Percentiles rank a stretch among this genome's conserved stretches.
Conservation (phyloP, 2,797 vertebrate genomes). For the Myotis pilosus region DNA sequence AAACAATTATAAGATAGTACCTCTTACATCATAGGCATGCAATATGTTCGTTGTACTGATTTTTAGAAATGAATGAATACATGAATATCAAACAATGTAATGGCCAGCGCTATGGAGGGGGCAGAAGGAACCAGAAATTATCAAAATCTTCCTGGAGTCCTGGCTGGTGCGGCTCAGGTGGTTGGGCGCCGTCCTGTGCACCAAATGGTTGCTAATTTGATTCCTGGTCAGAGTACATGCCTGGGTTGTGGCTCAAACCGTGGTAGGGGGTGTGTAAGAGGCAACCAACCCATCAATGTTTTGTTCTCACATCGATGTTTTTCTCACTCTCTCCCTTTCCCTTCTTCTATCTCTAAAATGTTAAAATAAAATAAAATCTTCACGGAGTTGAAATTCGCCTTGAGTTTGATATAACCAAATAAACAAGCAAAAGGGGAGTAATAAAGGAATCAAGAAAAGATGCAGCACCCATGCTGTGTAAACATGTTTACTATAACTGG, state of each 20-base stretch:
- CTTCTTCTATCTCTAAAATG: background rate
- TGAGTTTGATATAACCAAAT: background rate
- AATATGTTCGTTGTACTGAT: rapidly evolving
- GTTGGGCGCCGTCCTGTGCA: background rate
- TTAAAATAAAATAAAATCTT: background rate
- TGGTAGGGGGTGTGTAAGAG: background rate
- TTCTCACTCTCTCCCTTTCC: background rate
- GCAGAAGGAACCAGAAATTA: background rate
- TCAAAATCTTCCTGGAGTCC: background rate
- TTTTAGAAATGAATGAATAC: background rate
- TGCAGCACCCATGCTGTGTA: background rate
- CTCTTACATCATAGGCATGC: background rate
- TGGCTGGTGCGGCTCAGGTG: background rate
- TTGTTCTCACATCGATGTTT: background rate
- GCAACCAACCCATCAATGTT: background rate
- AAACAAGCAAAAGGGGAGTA: background rate
- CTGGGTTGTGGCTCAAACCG: background rate
- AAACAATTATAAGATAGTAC: background rate
- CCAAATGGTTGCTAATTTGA: background rate
- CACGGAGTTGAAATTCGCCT: background rate
- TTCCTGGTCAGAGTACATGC: background rate
- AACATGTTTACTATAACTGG: rapidly evolving
- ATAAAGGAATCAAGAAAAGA: background rate
- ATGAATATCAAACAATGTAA: background rate
- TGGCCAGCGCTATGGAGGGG: background rate